Percentiles rank a stretch among this genome's conserved stretches.
Evolutionary conservation across 2,797 vertebrate genomes (phyloP).

Genomic region (Discoglossus pictus): DNA sequence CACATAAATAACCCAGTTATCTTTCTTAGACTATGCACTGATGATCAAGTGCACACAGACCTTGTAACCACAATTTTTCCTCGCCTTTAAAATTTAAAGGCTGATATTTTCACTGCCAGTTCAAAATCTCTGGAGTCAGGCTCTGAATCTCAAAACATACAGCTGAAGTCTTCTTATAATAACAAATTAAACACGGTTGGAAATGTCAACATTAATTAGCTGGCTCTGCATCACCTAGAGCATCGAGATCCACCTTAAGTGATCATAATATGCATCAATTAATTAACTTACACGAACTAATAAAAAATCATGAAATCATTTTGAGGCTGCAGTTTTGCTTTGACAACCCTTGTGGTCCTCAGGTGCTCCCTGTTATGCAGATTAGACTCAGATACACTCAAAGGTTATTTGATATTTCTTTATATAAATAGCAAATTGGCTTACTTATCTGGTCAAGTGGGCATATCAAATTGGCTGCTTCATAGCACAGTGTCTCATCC

Average conservation of each 20-base stretch:
- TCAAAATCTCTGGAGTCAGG: slow-evolving; percentile 44
- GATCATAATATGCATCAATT: slow-evolving; percentile 49
- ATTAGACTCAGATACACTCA: slow-evolving; percentile 36
- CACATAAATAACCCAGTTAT: no score
- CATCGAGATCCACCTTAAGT: slow-evolving; percentile 43
- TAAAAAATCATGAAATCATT: slow-evolving; percentile 51
- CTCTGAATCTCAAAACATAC: slow-evolving; percentile 45
- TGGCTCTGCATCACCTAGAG: slow-evolving; percentile 53
- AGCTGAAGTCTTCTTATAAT: slow-evolving; percentile 54
- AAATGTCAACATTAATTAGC: slow-evolving; percentile 64
- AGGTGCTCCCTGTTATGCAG: slow-evolving; percentile 51
- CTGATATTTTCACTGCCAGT: slow-evolving; percentile 34
- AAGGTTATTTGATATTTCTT: slow-evolving; percentile 40
- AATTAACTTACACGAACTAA: slow-evolving; percentile 49
- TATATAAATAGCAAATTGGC: slow-evolving; percentile 43
- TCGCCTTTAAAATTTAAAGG: slow-evolving; percentile 19
- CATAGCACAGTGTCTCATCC: slow-evolving; percentile 15
- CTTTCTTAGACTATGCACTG: neutral
- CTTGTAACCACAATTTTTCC: neutral
- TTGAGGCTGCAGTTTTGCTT: slow-evolving; percentile 42
- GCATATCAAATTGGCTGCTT: neutral
- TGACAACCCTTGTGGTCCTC: slow-evolving; percentile 43
- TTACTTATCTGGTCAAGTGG: slow-evolving; percentile 30
- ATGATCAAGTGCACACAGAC: neutral
- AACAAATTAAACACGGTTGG: slow-evolving; percentile 61